These are phyloP conservation scores for Leptopilina clavipes DNA, from an alignment of 1,140 invertebrate genomes.

Conservation along the genomic window DNA sequence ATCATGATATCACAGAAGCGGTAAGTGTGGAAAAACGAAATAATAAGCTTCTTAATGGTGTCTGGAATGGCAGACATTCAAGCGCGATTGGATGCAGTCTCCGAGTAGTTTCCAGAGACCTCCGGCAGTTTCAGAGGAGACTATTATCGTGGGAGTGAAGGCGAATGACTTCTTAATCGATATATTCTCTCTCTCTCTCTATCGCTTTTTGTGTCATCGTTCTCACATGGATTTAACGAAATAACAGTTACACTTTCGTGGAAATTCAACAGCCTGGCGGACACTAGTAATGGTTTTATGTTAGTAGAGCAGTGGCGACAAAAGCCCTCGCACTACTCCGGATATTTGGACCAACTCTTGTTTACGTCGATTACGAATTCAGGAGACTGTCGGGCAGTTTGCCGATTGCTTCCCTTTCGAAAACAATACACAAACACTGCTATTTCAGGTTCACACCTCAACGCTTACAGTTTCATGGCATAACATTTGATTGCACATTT, in stretches of 20 bases:
- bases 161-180: conserved; percentile 68
- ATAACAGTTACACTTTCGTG: conserved; percentile 54
- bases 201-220: conserved; percentile 26
- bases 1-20: conserved; percentile 53
- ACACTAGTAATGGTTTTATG: conserved; percentile 45
- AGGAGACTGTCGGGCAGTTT: conserved; percentile 39
- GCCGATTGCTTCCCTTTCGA: conserved; percentile 41
- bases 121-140: conserved; percentile 9
- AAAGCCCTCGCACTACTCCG: conserved; percentile 27
- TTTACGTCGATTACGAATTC: conserved; percentile 53
- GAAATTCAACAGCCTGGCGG: conserved; percentile 37
- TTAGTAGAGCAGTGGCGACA: conserved; percentile 32
- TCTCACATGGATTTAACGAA: no score
- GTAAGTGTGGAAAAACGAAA: conserved; percentile 62
- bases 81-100: conserved; percentile 66
- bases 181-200: conserved; percentile 48
- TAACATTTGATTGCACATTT: no score
- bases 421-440: conserved; percentile 35
- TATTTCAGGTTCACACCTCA: no score
- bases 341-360: conserved; percentile 45
- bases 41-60: conserved; percentile 67
- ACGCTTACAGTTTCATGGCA: no score
- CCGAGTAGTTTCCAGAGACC: conserved; percentile 55
- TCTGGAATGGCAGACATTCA: conserved; percentile 66
- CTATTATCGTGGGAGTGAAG: conserved; percentile 53